phyloP scores from a whole-genome alignment of 2,888 invertebrate species.

The Pecten maximus region DNA sequence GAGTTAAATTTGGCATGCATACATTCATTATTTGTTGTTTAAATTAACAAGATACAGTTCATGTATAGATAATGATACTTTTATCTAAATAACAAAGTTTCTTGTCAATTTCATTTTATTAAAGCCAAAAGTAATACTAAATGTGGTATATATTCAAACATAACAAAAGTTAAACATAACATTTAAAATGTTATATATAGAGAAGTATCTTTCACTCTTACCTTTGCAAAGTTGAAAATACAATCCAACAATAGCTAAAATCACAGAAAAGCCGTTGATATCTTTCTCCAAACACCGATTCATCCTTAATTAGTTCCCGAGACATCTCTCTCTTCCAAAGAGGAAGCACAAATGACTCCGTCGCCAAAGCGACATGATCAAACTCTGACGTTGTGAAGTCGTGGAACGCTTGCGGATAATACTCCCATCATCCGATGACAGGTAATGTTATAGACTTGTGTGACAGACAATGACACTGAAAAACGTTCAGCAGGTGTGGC shows the following conservation, averaged over 20 bases:
- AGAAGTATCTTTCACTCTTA: not conserved
- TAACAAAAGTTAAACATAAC: too few relatives aligned
- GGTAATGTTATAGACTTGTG: not conserved
- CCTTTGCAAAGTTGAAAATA: not conserved
- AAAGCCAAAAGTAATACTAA: too few relatives aligned
- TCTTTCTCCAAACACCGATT: not conserved
- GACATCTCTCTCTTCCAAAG: not conserved
- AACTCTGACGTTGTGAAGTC: not conserved
- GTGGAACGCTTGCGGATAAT: not conserved
- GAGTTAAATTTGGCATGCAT: too few relatives aligned
- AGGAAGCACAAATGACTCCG: not conserved
- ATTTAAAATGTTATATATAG: too few relatives aligned
- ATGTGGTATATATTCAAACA: too few relatives aligned
- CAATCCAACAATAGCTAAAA: not conserved
- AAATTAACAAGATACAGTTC: too few relatives aligned
- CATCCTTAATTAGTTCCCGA: not conserved
- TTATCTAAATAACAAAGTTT: too few relatives aligned
- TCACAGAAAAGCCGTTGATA: not conserved
- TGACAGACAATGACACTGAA: not conserved
- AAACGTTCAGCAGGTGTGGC: not conserved
- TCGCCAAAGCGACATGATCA: not conserved
- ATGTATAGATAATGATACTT: too few relatives aligned
- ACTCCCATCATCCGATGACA: not conserved
- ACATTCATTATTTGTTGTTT: too few relatives aligned
- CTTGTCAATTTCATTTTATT: too few relatives aligned